Conservation (phyloP, 2,113 vertebrate genomes). For the Symphodus melops region DNA sequence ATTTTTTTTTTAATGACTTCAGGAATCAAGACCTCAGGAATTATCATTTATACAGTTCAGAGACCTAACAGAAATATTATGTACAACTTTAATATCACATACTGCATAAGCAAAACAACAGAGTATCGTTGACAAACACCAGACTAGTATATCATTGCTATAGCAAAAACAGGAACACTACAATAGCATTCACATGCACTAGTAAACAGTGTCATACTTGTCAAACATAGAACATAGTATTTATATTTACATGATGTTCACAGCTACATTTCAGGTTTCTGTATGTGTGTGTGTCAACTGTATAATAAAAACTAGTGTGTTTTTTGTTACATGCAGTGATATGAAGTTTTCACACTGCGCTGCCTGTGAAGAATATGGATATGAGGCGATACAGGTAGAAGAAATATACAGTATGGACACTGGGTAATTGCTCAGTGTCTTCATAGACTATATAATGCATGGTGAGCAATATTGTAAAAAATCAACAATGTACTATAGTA, state of each 20-base stretch:
- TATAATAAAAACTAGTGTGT: conserved; percentile 19
- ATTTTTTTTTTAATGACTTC: conserved; percentile 43
- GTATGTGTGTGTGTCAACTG: conserved; percentile 26
- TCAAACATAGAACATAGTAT: conserved; percentile 63
- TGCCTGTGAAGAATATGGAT: conserved; percentile 47
- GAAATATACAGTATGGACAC: conserved; percentile 30
- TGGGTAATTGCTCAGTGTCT: conserved; percentile 56
- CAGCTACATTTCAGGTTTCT: conserved; percentile 79
- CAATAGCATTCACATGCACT: conserved; percentile 90
- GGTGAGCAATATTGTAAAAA: conserved; percentile 30
- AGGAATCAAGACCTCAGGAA: conserved; percentile 31
- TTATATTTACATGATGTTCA: conserved; percentile 80
- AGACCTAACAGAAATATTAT: conserved; percentile 86
- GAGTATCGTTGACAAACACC: conserved; percentile 87
- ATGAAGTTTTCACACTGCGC: conserved; percentile 28
- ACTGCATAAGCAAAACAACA: conserved; percentile 83
- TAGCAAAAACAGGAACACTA: conserved; percentile 84
- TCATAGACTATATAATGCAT: conserved; percentile 43
- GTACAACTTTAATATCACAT: conserved; percentile 87
- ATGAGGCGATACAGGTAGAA: conserved; percentile 29
- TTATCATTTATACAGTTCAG: conserved; percentile 75
- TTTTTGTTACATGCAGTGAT: conserved; percentile 48
- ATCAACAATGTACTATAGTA: conserved; percentile 24
- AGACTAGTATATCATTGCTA: conserved; percentile 86
- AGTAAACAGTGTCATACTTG: conserved; percentile 73